Evolutionary conservation across 2,113 vertebrate species (phyloP), one percentile per base, ranked within the genome.

Genomic region (Myotis brandtii): DNA sequence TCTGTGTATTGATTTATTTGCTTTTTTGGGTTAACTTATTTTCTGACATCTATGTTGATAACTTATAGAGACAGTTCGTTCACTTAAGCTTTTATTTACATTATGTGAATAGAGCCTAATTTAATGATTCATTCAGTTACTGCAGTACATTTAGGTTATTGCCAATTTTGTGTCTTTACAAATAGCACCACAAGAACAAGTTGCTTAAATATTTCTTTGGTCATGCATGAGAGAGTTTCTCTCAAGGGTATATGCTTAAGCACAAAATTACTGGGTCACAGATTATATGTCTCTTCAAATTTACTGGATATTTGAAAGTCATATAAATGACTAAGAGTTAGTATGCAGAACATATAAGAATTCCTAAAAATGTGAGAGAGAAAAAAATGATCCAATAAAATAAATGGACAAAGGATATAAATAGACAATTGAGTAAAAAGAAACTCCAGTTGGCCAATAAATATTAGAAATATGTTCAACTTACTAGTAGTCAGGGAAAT

Each of bases 91-190:
- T 56, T 48, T 69, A 62, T 82, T 94, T 89, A 62, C 48, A 50
- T 48, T 87, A 32, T 75, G 46, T 82, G 40, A 91, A 20, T 50
- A 79, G 30, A 69, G 0, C 70, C 56, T 64, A 79, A 91, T 87
- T 92, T 95, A 80, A 83, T 59, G 37, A 94, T 52, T 92, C n/a
- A 46, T n/a, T 95, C 16, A 64, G 23, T 82, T 80, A 76, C 16
- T 69, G 73, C 83, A 32, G 43, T 59, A 43, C 48, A 92, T 67
- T 67, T 89, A 90, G 27, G 16, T 34, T 82, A 75, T 66, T 93
- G 86, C 62, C 6, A 96, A 73, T 73, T 88, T 75, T 94, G 40
- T 89, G 9, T 13, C 75, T 96, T 89, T 93, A 81, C 50, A 82
- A 79, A 89, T 32, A 93, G 18, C 62, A 75, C 37, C 67, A 67